Percentiles rank a stretch among this genome's conserved stretches.
phyloP scores from a whole-genome alignment of 2,113 vertebrate genomes.

The Pogona vitticeps region DNA sequence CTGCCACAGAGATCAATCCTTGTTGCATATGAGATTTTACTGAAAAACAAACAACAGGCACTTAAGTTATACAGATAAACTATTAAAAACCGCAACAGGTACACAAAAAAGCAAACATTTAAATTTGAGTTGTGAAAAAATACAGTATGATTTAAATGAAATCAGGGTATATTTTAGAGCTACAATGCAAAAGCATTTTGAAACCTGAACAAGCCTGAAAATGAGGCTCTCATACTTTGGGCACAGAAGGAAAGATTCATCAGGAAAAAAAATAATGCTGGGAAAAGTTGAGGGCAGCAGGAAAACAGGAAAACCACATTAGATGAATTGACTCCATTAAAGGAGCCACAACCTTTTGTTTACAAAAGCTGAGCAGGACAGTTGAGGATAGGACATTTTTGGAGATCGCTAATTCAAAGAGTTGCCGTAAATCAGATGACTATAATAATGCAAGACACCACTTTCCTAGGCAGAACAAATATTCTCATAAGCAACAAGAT shows the following conservation, averaged over 20 bases:
- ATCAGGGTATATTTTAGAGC: not conserved
- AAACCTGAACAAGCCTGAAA: no score
- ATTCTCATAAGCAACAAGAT: not conserved
- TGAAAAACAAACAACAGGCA: slow-evolving; percentile 67
- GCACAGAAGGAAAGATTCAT: no score
- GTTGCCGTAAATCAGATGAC: no score
- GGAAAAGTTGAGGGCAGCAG: no score
- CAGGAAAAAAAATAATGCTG: no score
- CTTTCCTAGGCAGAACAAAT: slow-evolving; percentile 6
- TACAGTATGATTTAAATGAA: not conserved
- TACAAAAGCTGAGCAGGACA: no score
- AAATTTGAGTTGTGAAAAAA: not conserved
- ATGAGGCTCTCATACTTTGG: no score
- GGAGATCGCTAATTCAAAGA: no score
- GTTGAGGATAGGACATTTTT: no score
- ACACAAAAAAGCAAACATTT: slow-evolving; percentile 26
- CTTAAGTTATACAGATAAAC: slow-evolving; percentile 43
- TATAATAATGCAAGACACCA: not conserved
- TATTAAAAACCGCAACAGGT: not conserved
- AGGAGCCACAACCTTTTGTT: no score
- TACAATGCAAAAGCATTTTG: accelerated
- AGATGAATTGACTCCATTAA: no score
- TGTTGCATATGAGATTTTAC: slow-evolving; percentile 95
- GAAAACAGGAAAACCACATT: no score
- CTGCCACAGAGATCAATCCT: slow-evolving; percentile 95